Evolutionary conservation across 30 jellyfish, hydroid and myxozoan genomes (phyloP).

Genomic region (Pelagia noctiluca): DNA sequence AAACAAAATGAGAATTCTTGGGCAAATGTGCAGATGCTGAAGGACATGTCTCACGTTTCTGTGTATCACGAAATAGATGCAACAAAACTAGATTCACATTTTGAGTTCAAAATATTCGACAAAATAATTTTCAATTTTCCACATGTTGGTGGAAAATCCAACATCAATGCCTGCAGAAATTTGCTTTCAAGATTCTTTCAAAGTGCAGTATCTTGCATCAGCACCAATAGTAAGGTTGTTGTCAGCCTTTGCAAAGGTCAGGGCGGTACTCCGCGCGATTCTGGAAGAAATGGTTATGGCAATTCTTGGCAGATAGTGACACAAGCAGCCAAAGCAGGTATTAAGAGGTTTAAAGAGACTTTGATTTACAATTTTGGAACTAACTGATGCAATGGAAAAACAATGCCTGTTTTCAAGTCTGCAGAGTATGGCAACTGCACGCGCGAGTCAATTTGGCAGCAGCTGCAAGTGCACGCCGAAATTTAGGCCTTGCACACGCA

Average conservation of each 20-base stretch:
- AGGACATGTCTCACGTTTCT: constrained; percentile 15
- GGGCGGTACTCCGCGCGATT: constrained; percentile 94
- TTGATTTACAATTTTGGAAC: no score
- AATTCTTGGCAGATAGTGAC: constrained; percentile 90
- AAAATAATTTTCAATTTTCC: constrained; percentile 88
- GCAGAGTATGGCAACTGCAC: no score
- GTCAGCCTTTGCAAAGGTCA: constrained; percentile 94
- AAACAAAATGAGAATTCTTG: constrained; percentile 35
- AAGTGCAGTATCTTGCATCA: constrained; percentile 56
- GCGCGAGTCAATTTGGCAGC: no score
- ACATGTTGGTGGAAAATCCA: constrained; percentile 97
- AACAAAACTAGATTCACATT: constrained; percentile 46
- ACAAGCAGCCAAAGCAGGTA: constrained; percentile 93
- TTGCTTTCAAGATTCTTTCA: constrained; percentile 68
- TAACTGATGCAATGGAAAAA: no score
- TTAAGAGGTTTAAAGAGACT: no score
- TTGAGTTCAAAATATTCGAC: constrained; percentile 41
- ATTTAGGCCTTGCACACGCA: no score
- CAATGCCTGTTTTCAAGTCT: no score
- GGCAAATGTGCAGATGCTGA: constrained; percentile 50
- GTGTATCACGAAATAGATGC: constrained; percentile 89
- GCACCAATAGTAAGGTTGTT: constrained; percentile 58
- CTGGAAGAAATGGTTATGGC: constrained; percentile 74
- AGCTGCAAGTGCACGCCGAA: no score
- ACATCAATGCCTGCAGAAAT: constrained; percentile 74